These are phyloP conservation scores for Mythimna ferrago DNA, from an alignment of 2,888 invertebrate genomes.

Conservation along the genomic window DNA sequence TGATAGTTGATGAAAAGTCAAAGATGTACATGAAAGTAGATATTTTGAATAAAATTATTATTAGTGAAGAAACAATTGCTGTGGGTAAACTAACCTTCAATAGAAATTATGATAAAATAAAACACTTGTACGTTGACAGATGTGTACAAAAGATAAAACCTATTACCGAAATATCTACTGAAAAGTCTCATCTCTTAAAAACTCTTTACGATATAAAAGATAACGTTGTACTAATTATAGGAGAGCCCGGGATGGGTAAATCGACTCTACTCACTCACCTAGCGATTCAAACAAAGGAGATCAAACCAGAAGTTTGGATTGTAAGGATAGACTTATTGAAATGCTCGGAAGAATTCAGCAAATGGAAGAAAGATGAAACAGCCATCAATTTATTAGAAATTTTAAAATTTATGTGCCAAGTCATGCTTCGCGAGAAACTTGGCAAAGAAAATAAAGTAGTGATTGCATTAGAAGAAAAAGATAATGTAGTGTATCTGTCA, in stretches of 20 bases:
- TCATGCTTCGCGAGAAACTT: conserved; percentile 6
- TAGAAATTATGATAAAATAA: conserved; percentile 43
- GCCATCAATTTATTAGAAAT: conserved; percentile 15
- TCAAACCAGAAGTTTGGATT: conserved; percentile 48
- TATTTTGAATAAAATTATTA: conserved; percentile 31
- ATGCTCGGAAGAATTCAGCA: conserved; percentile 29
- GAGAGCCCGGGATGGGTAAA: conserved; percentile 62
- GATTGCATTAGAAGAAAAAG: conserved; percentile 3
- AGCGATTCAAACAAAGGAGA: conserved; percentile 42
- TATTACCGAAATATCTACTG: not conserved
- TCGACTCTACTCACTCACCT: conserved; percentile 52
- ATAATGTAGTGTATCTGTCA: conserved; percentile 20
- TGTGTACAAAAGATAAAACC: not conserved
- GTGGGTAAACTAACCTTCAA: conserved; percentile 27
- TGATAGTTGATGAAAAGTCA: conserved; percentile 18
- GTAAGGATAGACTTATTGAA: conserved; percentile 48
- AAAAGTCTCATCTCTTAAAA: not conserved
- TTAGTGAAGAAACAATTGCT: conserved; percentile 24
- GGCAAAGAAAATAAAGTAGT: not conserved
- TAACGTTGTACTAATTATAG: conserved; percentile 43
- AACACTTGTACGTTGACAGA: conserved; percentile 48
- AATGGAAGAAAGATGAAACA: conserved; percentile 28
- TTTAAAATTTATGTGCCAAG: conserved; percentile 31
- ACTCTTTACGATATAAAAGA: conserved; percentile 11
- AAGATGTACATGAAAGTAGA: conserved; percentile 35